Percentiles rank a stretch among this genome's conserved stretches.
Evolutionary conservation across 2,888 invertebrate genomes (phyloP).

Genomic region (Altica lythri): DNA sequence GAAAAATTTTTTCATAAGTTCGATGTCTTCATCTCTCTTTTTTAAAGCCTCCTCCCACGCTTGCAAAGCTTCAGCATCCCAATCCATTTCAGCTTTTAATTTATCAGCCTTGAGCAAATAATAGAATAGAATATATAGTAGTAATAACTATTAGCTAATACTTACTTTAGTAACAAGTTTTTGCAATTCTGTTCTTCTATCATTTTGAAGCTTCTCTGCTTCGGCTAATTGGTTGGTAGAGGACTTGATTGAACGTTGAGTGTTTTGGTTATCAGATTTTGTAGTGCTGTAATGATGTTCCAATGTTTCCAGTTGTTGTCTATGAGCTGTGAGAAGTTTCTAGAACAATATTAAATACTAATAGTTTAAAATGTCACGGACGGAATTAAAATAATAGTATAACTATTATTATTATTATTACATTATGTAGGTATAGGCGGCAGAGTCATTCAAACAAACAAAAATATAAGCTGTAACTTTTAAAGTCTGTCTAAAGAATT

Average conservation of each 20-base stretch:
- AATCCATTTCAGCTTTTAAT: constrained; percentile 69
- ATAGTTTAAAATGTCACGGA: too few species aligned
- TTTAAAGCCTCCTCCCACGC: constrained; percentile 76
- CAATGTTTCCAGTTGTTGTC: constrained; percentile 71
- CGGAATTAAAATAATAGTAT: too few species aligned
- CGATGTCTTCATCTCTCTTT: constrained; percentile 70
- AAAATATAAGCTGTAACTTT: too few species aligned
- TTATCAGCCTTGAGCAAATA: constrained; percentile 63
- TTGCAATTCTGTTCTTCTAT: constrained; percentile 60
- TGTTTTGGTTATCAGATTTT: constrained; percentile 58
- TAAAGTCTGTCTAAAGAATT: too few species aligned
- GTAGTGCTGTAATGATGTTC: constrained; percentile 57
- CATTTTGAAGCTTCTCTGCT: constrained; percentile 58
- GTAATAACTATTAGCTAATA: background rate
- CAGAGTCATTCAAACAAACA: too few species aligned
- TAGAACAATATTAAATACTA: constrained; percentile 46
- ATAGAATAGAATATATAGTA: background rate
- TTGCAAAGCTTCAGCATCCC: constrained; percentile 69
- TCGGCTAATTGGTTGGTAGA: constrained; percentile 57
- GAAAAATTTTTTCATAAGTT: constrained; percentile 72
- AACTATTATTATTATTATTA: too few species aligned
- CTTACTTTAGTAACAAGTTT: constrained; percentile 1
- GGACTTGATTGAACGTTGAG: constrained; percentile 59
- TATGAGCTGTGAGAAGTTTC: constrained; percentile 70
- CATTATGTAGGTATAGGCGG: too few species aligned